These are phyloP conservation scores for Cyclura pinguis DNA, from an alignment of 2,797 vertebrate species.

Conservation along the genomic window DNA sequence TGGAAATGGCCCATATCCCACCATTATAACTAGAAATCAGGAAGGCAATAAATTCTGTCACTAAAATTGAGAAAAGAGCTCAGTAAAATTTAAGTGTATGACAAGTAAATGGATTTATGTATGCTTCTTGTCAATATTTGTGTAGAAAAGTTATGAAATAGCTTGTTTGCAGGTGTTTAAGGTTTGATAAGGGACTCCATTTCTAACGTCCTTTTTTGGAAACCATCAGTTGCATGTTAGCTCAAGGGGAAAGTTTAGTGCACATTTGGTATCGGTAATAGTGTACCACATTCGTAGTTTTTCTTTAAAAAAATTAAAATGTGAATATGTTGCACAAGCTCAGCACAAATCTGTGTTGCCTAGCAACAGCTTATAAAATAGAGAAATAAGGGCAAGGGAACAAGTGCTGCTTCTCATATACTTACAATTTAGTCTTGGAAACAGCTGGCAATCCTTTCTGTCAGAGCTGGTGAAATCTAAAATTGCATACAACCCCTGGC, in stretches of 20 bases:
- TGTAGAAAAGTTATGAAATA: no score
- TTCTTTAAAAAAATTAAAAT: no score
- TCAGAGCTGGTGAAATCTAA: background rate
- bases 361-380: background rate
- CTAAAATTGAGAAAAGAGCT: background rate
- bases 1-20: background rate
- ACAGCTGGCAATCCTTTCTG: background rate
- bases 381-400: background rate
- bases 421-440: background rate
- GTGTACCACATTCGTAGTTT: no score
- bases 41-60: background rate
- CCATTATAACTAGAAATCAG: background rate
- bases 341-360: background rate
- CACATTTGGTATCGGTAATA: no score
- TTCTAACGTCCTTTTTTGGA: no score
- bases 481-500: background rate
- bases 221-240: no score
- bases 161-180: no score
- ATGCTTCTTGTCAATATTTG: no score
- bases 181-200: no score
- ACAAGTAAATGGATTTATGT: no score
- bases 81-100: background rate
- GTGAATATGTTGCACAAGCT: background rate
- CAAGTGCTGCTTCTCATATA: background rate
- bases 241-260: no score